phyloP scores from a whole-genome alignment of 1,140 invertebrate genomes.

The Conus betulinus region DNA sequence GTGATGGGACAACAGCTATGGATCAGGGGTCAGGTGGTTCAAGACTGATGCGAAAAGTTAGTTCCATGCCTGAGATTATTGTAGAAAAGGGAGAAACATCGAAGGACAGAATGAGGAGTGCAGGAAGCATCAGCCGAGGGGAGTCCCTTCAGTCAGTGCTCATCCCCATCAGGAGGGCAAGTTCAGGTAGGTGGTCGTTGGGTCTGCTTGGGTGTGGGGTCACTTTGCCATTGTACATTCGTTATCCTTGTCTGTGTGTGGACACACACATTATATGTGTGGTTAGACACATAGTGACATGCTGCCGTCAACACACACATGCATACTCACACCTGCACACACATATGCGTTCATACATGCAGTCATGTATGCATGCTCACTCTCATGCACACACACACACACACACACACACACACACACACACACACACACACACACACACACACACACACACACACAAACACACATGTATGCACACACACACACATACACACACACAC shows the following conservation, averaged over 20 bases:
- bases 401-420: slow-evolving; percentile 27
- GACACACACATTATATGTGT: no score
- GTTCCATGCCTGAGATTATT: neutral
- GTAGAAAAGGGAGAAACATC: neutral
- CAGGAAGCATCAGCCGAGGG: neutral
- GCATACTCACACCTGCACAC: no score
- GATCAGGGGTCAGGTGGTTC: neutral
- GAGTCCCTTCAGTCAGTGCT: neutral
- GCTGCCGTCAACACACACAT: neutral
- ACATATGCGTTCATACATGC: neutral
- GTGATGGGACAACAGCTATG: no score
- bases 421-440: slow-evolving; percentile 25
- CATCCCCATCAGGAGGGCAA: neutral
- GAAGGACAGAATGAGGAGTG: neutral
- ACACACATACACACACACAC: neutral
- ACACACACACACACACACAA: slow-evolving; percentile 27
- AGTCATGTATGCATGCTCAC: neutral
- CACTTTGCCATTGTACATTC: neutral
- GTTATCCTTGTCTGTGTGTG: no score
- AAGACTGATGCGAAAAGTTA: neutral
- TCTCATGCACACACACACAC: slow-evolving; percentile 16
- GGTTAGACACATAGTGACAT: neutral
- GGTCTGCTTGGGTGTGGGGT: no score
- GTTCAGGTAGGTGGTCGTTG: neutral
- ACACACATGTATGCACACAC: neutral